phyloP scores from a whole-genome alignment of 2,888 invertebrate genomes.

The Reticulitermes lucifugus region DNA sequence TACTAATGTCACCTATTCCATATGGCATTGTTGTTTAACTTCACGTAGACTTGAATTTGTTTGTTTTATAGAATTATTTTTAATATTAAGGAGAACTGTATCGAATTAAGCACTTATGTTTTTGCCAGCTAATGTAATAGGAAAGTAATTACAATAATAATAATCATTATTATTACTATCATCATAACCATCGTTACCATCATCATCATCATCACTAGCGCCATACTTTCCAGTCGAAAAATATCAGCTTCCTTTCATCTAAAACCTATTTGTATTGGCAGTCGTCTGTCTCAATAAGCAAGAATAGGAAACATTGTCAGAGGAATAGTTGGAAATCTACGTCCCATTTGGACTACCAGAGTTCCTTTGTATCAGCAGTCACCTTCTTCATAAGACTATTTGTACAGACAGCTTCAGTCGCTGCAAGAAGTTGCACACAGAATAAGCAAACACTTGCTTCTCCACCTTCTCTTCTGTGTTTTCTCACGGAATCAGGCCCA shows the following conservation, averaged over 20 bases:
- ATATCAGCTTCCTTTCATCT: background rate
- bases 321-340: conserved; percentile 5
- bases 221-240: too few species aligned
- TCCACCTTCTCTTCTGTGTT: background rate
- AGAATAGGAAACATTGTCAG: background rate
- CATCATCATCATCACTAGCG: too few species aligned
- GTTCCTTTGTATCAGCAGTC: conserved; percentile 15
- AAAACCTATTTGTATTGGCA: conserved; percentile 8
- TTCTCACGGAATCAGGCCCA: conserved; percentile 14
- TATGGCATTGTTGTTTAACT: too few species aligned
- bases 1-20: too few species aligned
- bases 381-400: conserved; percentile 36
- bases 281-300: background rate
- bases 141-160: too few species aligned
- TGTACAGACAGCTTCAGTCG: conserved; percentile 26
- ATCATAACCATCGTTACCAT: too few species aligned
- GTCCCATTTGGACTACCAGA: conserved; percentile 12
- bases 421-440: background rate
- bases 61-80: too few species aligned
- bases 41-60: too few species aligned
- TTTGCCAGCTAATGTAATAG: too few species aligned
- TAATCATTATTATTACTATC: too few species aligned
- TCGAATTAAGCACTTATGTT: too few species aligned
- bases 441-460: conserved; percentile 17
- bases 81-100: too few species aligned